Conservation (phyloP, 2,113 vertebrate species). For the Eidolon helvum region DNA sequence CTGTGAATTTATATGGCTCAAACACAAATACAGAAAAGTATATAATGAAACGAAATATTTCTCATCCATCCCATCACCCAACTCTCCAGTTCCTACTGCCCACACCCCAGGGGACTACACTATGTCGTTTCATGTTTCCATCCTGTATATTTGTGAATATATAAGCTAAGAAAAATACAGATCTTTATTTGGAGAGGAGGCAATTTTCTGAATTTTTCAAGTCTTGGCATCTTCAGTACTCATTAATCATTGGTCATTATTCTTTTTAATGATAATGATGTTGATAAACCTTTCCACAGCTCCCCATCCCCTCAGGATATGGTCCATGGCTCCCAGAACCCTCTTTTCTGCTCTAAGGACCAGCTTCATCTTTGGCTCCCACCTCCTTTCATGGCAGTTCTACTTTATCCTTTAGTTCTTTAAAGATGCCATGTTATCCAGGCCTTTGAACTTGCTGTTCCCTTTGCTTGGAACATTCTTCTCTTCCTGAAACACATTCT, state of each 20-base stretch:
- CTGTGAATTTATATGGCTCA: not conserved
- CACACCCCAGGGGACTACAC: not conserved
- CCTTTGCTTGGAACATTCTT: not conserved
- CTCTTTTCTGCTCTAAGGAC: not conserved
- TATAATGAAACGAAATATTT: not conserved
- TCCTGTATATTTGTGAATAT: not conserved
- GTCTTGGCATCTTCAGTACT: not conserved
- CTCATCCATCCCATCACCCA: not conserved
- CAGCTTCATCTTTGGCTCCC: not conserved
- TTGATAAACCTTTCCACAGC: not conserved
- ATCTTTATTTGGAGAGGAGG: not conserved
- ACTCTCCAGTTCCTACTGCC: not conserved
- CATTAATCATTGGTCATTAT: not conserved
- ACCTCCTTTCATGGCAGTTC: not conserved
- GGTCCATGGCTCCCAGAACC: not conserved
- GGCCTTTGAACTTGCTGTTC: not conserved
- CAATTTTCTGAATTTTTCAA: not conserved
- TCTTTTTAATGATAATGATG: not conserved
- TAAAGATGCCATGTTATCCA: not conserved
- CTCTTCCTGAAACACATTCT: not conserved
- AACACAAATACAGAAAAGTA: not conserved
- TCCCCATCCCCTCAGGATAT: not conserved
- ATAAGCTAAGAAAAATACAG: not conserved
- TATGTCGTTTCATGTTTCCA: not conserved
- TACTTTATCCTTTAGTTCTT: not conserved